Conservation (phyloP, 2,888 invertebrate species). For the Labia minor region DNA sequence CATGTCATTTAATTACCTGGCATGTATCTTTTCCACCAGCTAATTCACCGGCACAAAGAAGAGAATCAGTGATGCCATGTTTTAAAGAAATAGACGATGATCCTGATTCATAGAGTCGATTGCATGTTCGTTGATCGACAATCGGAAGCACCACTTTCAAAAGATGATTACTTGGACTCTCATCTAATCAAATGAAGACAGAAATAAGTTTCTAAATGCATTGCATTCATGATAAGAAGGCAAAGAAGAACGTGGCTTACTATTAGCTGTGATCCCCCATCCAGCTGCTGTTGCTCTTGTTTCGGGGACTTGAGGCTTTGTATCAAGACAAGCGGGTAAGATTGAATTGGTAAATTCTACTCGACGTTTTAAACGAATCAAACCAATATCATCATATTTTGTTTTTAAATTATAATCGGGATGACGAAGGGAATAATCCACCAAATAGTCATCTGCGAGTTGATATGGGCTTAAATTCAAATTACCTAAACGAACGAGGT, state of each 20-base stretch:
- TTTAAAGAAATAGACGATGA: slow-evolving; percentile 20
- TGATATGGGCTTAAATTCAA: slow-evolving; percentile 29
- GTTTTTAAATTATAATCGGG: slow-evolving; percentile 44
- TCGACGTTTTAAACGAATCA: slow-evolving; percentile 41
- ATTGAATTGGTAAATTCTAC: slow-evolving; percentile 30
- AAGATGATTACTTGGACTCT: slow-evolving; percentile 24
- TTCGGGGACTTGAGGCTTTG: background rate
- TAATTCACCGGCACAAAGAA: slow-evolving; percentile 27
- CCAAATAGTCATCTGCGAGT: slow-evolving; percentile 37
- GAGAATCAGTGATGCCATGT: slow-evolving; percentile 24
- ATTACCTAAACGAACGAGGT: slow-evolving; percentile 45
- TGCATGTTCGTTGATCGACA: slow-evolving; percentile 23
- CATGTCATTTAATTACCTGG: slow-evolving; percentile 28
- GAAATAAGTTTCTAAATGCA: background rate
- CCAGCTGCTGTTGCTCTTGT: slow-evolving; percentile 26
- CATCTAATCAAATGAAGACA: slow-evolving; percentile 24
- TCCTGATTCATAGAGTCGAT: slow-evolving; percentile 22
- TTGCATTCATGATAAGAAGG: too few species aligned
- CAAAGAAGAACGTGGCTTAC: too few species aligned
- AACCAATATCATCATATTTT: slow-evolving; percentile 55
- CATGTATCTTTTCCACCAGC: slow-evolving; percentile 31
- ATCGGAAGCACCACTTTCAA: slow-evolving; percentile 25
- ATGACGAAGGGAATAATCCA: slow-evolving; percentile 40
- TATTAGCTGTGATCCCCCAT: slow-evolving; percentile 26
- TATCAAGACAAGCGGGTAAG: slow-evolving; percentile 39